Evolutionary conservation across 2,888 invertebrate species (phyloP).

Genomic region (Ceramica pisi): DNA sequence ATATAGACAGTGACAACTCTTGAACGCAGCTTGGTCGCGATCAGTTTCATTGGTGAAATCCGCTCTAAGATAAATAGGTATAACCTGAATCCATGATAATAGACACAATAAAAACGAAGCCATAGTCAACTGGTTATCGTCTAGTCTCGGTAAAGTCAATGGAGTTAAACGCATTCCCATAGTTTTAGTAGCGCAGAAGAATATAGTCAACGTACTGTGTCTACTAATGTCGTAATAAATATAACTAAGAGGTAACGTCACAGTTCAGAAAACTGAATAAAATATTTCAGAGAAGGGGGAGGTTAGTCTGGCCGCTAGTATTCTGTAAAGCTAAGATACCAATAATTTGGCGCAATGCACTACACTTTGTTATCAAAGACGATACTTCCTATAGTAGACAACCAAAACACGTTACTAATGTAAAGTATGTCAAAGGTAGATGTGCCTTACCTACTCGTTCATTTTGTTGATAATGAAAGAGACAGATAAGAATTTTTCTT

Average conservation of each 20-base stretch:
- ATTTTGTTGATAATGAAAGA: constrained; percentile 10
- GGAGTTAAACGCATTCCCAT: constrained; percentile 20
- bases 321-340: constrained; percentile 4
- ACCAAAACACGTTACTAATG: not conserved
- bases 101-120: constrained; percentile 8
- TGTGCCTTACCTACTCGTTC: not conserved
- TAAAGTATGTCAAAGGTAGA: constrained; percentile 9
- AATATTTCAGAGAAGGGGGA: not conserved
- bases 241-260: constrained; percentile 1
- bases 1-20: too few species aligned
- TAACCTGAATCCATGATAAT: constrained; percentile 27
- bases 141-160: constrained; percentile 16
- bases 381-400: not conserved
- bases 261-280: constrained; percentile 4
- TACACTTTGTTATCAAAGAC: not conserved
- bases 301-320: not conserved
- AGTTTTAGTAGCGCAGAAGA: constrained; percentile 7
- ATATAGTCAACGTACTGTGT: constrained; percentile 6
- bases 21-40: too few species aligned
- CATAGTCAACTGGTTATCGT: constrained; percentile 19
- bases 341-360: not conserved
- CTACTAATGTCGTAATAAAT: constrained; percentile 20
- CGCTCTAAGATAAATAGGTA: too few species aligned
- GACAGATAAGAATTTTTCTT: not conserved
- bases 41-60: too few species aligned